Evolutionary conservation across 2,888 invertebrate species (phyloP), one percentile per base, ranked within the genome.

Genomic region (Leptopilina myrica): DNA sequence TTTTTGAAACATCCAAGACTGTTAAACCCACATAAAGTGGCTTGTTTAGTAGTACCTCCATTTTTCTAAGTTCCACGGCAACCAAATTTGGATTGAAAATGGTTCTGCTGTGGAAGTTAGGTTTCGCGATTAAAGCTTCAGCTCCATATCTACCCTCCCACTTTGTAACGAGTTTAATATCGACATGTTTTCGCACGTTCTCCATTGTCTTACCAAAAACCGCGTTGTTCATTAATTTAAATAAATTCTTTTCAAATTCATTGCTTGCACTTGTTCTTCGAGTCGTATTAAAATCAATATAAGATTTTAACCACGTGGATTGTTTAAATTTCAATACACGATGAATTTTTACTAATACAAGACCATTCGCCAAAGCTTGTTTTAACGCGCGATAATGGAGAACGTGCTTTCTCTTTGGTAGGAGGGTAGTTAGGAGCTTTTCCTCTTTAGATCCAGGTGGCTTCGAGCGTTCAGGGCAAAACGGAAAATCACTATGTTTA

Each of bases 1-100:
- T 83, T 82, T 89, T 87, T 2, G 87, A 87, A 7, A 88, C 73
- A 76, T 90, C 89, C 49, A 90, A 80, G 9, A 89, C 82, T 15
- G 81, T 80, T 64, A 89, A 83, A 0, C 88, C 88, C 3, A 88
- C 83, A 80, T 88, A 88, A 8, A 88, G 84, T 9, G 88, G 88
- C 81, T 89, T 89, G 73, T 88, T 83, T 20, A 87, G 83, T 15
- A 79, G 56, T 15, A 89, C 79, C 43, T 83, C 75, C 5, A 75
- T 69, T 78, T 82, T 82, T 4, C 76, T 79, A 53, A 88, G 46
- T 77, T 89, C 84, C 64, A 88, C 82, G 7, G 89, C 87, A 20
- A 20, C 20, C 20, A 20, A 20, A 20, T 20, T 20, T 20, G 20
- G 20, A 20, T 20, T 20, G 1, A 20, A 20, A 20, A 20, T 20